Base-by-base conservation (phyloP, 2,797 vertebrate species). In the Chaunax sp. region DNA sequence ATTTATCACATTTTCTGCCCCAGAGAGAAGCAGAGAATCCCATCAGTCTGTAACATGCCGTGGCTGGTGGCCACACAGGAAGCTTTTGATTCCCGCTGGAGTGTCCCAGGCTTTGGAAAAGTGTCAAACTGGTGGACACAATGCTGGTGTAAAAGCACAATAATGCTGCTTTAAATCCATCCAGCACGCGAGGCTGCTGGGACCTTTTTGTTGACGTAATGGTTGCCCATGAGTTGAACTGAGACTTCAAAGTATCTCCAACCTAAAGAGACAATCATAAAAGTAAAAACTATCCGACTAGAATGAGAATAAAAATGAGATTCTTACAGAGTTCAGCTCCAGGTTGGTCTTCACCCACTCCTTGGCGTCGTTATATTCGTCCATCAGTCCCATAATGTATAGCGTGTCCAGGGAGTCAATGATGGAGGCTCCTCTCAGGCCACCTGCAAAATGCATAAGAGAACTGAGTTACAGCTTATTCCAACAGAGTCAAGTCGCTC, bases 381-480 rank as follows among this genome's bases (percentile, higher is more conserved):
- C 95, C 81, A 93, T 94, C 61, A 99, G 82, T 60, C 96, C 96
- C 98, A 99, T 99, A 82, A 99, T 95, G 75, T 96, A 98, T 23
- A 99, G 94, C 0, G 98, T 98, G 56, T 99, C 98, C 56, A 99
- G 94, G 20, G 98, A 97, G 65, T 99, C 98, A 0, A 99, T 93
- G 79, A 99, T 93, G 0, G 97, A 96, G 0, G 97, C 98, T 86
- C 98, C 98, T 65, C 93, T 93, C 73, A 99, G 94, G 37, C 97
- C 97, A 68, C 98, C 98, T 99, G 93, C 5, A 84, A 81, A 73
- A 80, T n/a, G 50, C 37, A 80, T 0, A 30, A 62, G 25, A 59
- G 4, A 51, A 50, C 11, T 16, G 13, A 22, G 28, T 66, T 28
- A 72, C 13, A 38, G 33, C 1, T 15, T 3, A 15, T 26, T 57